A percentile compares a stretch with the other conserved stretches of the same genome.
These are phyloP conservation scores for Blera fallax DNA, from an alignment of 2,888 invertebrate species.

Conservation along the genomic window DNA sequence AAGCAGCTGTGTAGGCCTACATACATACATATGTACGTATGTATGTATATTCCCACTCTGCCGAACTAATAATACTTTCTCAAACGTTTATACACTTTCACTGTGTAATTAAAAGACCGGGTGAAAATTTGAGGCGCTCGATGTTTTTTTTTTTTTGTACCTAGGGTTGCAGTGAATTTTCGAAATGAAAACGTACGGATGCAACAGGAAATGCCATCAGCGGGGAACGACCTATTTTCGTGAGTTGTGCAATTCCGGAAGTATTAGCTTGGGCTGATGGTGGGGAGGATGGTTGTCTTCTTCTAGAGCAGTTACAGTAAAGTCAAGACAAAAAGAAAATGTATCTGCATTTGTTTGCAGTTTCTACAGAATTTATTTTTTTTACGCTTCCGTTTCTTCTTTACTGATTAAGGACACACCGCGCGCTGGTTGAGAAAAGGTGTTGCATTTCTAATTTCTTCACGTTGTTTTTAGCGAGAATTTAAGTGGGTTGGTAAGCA, in stretches of 20 bases:
- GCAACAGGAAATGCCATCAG: conserved; percentile 58
- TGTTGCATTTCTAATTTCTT: conserved; percentile 7
- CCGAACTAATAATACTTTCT: conserved; percentile 38
- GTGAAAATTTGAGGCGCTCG: conserved; percentile 15
- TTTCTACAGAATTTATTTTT: not conserved
- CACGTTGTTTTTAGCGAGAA: not conserved
- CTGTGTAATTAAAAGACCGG: conserved; percentile 41
- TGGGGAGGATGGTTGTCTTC: not conserved
- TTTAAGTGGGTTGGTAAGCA: not conserved
- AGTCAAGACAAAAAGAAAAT: not conserved
- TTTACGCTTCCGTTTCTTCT: not conserved
- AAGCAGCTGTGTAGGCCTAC: no score
- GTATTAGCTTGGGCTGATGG: conserved; percentile 8
- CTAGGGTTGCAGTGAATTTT: conserved; percentile 6
- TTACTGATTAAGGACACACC: not conserved
- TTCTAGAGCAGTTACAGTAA: not conserved
- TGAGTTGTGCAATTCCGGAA: conserved; percentile 30
- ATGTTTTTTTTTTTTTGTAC: no score
- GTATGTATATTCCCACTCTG: not conserved
- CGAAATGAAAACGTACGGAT: conserved; percentile 28
- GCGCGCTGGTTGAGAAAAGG: not conserved
- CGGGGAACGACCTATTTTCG: conserved; percentile 44
- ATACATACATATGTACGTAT: not conserved
- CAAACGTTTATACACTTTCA: conserved; percentile 24
- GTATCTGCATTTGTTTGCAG: not conserved